Conservation (phyloP, 2,888 invertebrate species). For the Caenorhabditis wallacei region DNA sequence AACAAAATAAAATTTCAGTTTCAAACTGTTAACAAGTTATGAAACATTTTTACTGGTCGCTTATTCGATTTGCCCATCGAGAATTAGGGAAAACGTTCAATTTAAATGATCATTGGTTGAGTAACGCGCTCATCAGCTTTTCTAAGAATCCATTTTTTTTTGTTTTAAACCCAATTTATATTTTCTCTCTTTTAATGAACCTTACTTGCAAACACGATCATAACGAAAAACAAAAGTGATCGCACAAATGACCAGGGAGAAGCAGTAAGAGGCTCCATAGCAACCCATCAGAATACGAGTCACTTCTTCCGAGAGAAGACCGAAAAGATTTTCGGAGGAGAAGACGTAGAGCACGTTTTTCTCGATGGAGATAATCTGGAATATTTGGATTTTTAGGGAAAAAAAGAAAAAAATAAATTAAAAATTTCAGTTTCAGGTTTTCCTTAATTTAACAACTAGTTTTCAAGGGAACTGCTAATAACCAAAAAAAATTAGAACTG, state of each 20-base stretch:
- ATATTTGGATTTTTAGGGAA: background rate
- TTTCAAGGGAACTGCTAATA: no score
- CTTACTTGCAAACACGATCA: constrained; percentile 33
- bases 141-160: no score
- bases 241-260: constrained; percentile 13
- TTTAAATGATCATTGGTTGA: no score
- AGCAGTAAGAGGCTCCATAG: constrained; percentile 38
- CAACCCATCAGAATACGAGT: constrained; percentile 1
- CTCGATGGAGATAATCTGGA: constrained; percentile 45
- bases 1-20: no score
- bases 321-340: background rate
- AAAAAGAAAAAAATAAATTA: background rate
- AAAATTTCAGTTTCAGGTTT: background rate
- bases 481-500: no score
- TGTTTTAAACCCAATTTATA: no score
- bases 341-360: constrained; percentile 43
- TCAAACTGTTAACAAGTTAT: no score
- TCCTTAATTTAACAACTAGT: no score
- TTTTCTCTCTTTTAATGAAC: background rate
- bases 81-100: no score
- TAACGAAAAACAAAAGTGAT: constrained; percentile 31
- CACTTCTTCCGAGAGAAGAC: background rate
- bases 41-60: no score
- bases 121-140: no score
- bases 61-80: no score